Evolutionary conservation across 2,797 vertebrate species (phyloP).

Genomic region (Pteronotus mesoamericanus): DNA sequence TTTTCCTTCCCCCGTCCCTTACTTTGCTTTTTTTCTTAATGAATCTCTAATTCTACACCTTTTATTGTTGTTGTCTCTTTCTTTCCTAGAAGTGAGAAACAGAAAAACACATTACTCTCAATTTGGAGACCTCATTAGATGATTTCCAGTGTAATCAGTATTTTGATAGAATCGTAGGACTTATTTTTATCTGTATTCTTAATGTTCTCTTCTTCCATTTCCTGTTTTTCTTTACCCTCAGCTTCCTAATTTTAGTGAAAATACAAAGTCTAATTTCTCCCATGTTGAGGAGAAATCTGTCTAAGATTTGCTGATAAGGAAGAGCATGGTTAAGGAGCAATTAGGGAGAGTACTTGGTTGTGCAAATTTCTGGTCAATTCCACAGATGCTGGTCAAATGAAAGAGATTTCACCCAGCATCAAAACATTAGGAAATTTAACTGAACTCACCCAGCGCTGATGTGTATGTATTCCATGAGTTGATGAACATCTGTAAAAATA

Average conservation of each 20-base stretch:
- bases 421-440: background rate
- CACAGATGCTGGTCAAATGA: background rate
- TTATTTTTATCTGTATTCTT: conserved; percentile 5
- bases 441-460: background rate
- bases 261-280: conserved; percentile 28
- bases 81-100: background rate
- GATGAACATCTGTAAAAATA: background rate
- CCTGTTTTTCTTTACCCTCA: background rate
- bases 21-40: background rate
- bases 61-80: background rate
- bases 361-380: background rate
- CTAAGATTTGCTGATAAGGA: background rate
- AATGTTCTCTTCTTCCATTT: conserved; percentile 32
- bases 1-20: accelerated
- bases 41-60: background rate
- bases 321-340: background rate
- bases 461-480: background rate
- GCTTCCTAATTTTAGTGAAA: background rate
- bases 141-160: background rate
- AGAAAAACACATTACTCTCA: conserved; percentile 2
- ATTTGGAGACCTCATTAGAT: background rate
- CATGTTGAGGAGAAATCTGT: conserved; percentile 11
- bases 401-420: background rate
- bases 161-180: background rate
- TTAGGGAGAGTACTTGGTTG: background rate